phyloP scores from a whole-genome alignment of 2,888 invertebrate genomes.

The Temnothorax unifasciatus region DNA sequence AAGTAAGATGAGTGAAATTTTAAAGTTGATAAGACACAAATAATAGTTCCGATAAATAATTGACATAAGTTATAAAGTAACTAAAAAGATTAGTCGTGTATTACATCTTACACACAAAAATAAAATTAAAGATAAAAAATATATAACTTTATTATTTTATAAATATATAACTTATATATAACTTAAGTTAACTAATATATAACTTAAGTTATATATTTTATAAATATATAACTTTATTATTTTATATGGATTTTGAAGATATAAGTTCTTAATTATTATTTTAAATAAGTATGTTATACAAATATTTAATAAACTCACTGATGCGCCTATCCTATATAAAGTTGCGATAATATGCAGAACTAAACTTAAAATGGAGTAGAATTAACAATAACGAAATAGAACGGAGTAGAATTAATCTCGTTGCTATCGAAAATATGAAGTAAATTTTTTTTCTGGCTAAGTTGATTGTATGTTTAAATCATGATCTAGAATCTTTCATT shows the following conservation, averaged over 20 bases:
- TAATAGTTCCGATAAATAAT: neutral
- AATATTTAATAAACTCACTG: constrained; percentile 8
- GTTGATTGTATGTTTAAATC: neutral
- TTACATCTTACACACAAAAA: neutral
- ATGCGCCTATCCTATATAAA: neutral
- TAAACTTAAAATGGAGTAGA: neutral
- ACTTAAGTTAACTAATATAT: too few species aligned
- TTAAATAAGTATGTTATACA: neutral
- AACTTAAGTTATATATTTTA: too few species aligned
- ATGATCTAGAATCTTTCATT: neutral
- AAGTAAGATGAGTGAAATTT: neutral
- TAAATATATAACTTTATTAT: neutral
- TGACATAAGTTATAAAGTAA: neutral
- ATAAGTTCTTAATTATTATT: neutral
- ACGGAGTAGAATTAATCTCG: neutral
- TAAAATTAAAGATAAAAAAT: neutral
- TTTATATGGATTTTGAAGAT: neutral
- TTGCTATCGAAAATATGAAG: neutral
- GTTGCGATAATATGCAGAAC: constrained; percentile 11
- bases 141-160: neutral
- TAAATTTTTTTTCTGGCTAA: neutral
- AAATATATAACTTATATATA: too few species aligned
- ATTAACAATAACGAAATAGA: too few species aligned
- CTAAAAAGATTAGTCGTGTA: neutral
- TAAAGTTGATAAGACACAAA: neutral